Evolutionary conservation across 2,797 vertebrate species (phyloP).

Genomic region (Liparis tanakae): DNA sequence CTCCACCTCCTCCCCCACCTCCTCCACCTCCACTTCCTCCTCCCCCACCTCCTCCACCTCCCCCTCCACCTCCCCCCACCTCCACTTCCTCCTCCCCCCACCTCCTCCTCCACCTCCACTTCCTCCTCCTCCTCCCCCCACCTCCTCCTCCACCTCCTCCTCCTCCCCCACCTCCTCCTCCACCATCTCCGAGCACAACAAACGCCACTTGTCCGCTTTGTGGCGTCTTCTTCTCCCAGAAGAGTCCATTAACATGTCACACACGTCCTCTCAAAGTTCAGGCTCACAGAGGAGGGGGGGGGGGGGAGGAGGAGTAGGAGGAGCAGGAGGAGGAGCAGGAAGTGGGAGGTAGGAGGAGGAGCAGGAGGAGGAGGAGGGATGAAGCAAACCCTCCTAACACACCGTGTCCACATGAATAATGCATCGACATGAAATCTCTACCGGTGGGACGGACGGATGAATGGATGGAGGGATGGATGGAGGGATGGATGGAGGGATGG

Average conservation of each 20-base stretch:
- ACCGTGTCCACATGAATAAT: conserved; percentile 49
- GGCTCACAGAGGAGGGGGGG: conserved; percentile 69
- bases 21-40: no score
- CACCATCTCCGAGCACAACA: conserved; percentile 35
- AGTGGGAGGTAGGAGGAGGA: conserved; percentile 8
- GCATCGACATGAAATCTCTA: conserved; percentile 5
- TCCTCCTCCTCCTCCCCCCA: no score
- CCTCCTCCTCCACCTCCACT: no score
- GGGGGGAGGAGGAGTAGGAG: conserved; percentile 14
- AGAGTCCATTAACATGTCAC: conserved; percentile 81
- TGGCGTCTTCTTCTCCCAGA: conserved; percentile 65
- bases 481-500: background rate
- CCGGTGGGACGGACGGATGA: background rate
- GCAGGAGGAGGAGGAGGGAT: conserved; percentile 3
- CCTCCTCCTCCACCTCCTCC: no score
- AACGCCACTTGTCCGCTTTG: conserved; percentile 74
- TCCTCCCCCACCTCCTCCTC: no score
- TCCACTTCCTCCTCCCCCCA: no score
- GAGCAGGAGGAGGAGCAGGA: conserved; percentile 24
- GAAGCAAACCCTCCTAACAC: conserved; percentile 62
- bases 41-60: no score
- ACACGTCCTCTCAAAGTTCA: conserved; percentile 87
- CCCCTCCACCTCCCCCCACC: no score
- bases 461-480: background rate
- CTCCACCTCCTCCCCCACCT: no score